Evolutionary conservation across 2,113 vertebrate genomes (phyloP), one percentile per base, ranked within the genome.

Genomic region (Cyanoderma ruficeps): DNA sequence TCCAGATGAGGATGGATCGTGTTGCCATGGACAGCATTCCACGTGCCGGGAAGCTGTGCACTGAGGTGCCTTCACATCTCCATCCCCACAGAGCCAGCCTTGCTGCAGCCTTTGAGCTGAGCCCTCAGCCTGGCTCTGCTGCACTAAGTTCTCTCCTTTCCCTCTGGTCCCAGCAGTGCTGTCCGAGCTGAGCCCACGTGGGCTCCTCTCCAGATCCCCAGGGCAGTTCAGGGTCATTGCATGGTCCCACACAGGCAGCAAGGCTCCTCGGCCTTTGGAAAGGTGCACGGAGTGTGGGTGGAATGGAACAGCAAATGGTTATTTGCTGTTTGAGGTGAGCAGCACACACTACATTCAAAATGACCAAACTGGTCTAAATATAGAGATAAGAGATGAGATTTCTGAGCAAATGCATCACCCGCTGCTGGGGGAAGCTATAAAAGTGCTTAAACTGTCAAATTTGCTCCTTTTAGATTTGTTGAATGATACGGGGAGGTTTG

Each of bases 301-400:
- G 44, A 57, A 27, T 2, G 23, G 68, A 55, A 83, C n/a, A n/a
- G n/a, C n/a, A n/a, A n/a, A n/a, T n/a, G 74, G 49, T 63, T 60
- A 30, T 76, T 90, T 79, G 63, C 55, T 94, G 22, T 46, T 55
- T 64, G 55, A 76, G 81, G 63, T 78, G 78, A 93, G 78, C 60
- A 91, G 22, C 17, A 15, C 70, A 49, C 11, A 1, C 42, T 55
- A 12, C 13, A 15, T 68, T 89, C 71, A 77, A 87, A 96, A 94
- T 86, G 42, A 76, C 93, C 88, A 47, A 63, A 79, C 30, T 0
- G 0, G 13, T 68, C 88, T 96, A 90, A 96, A 84, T 87, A 87
- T n/a, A 83, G 94, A 72, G 74, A 42, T 10, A 42, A 85, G 68
- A 89, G 80, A 49, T 88, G 68, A 82, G 87, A 76, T 94, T 96